Evolutionary conservation across 2,113 vertebrate genomes (phyloP), one percentile per base, ranked within the genome.

Genomic region (Plotosus lineatus): DNA sequence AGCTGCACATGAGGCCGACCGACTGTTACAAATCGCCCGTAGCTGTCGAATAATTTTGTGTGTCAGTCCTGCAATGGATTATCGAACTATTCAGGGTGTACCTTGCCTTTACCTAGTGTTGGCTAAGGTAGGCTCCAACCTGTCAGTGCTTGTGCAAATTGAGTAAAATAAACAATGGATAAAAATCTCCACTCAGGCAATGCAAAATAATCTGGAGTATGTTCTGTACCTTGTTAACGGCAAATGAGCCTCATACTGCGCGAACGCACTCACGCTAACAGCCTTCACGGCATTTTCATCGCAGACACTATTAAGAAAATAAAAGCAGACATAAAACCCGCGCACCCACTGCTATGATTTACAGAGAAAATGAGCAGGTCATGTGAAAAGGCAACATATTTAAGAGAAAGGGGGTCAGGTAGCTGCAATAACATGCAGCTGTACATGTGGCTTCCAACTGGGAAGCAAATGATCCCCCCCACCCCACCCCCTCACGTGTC

Each of bases 381-480:
- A 31, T 61, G 56, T 23, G 46, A 79, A 79, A 66, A 42, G 31
- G 65, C 48, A 23, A 31, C 50, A 11, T 23, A 19, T 55, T 26
- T 44, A 55, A 40, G 60, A 12, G 50, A 71, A 69, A 28, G 14
- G 56, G 60, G 50, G 51, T 40, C 78, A 78, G 86, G 82, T 86
- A 88, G 87, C 83, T 85, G 85, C 80, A 75, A 87, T 88, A 88
- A 87, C 77, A 77, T 40, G 79, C 83, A 79, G 78, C 60, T 88
- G 88, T 88, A 90, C 87, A 79, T 80, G 86, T 85, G 56, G 55
- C 77, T 84, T 55, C 77, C 46, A 79, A 69, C 63, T 56, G 36
- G 50, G n/a, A 55, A 26, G 33, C 50, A 56, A 79, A 69, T 72
- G 69, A 50, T 72, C 50, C 23, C 65, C 61, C 14, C 50, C 23